Evolutionary conservation across 2,888 invertebrate genomes (phyloP), one percentile per base, ranked within the genome.

Genomic region (Alentia gelatinosa): DNA sequence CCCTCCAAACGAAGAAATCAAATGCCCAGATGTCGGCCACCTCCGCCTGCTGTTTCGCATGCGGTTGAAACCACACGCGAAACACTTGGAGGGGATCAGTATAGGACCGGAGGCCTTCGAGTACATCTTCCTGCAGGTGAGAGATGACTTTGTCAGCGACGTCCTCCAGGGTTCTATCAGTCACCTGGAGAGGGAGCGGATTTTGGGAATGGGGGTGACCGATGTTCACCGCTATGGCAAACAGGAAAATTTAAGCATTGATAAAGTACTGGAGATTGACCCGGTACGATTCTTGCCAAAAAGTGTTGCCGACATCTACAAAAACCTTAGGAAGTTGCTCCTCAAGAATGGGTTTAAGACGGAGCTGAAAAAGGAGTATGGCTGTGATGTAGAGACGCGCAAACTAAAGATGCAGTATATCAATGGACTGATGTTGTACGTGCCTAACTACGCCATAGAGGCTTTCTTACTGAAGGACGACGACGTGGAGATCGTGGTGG

Each of bases 91-190:
- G 26, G 30, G 40, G 47, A 26, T 19, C 7, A 42, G 40, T n/a
- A 5, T 84, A 5, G 84, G 84, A 5, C n/a, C 12, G 5, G 37
- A 50, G 23, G 89, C 91, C 12, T 91, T 92, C 37, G 79, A 86
- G 40, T 92, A 92, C 40, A 79, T 91, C 56, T 91, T 91, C 63
- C 89, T 91, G 30, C 92, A 92, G 83, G 50, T 91, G 33, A 86
- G 92, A 9, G 90, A 91, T 50, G 92, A 92, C 56, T 91, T 91
- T 63, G 56, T 92, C 5, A 89, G 39, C 19, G 89, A 75, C 33
- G 39, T 63, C 37, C 89, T 90, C n/a, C 84, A 40, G 47, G 5
- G 26, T 4, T 5, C 12, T 5, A 75, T 33, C 9, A 26, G 75
- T 9, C n/a, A 42, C 5, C 30, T 92, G 26, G 90, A 50, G 33